These are phyloP conservation scores for Champsocephalus esox DNA, from an alignment of 2,797 vertebrate species.

Conservation along the genomic window DNA sequence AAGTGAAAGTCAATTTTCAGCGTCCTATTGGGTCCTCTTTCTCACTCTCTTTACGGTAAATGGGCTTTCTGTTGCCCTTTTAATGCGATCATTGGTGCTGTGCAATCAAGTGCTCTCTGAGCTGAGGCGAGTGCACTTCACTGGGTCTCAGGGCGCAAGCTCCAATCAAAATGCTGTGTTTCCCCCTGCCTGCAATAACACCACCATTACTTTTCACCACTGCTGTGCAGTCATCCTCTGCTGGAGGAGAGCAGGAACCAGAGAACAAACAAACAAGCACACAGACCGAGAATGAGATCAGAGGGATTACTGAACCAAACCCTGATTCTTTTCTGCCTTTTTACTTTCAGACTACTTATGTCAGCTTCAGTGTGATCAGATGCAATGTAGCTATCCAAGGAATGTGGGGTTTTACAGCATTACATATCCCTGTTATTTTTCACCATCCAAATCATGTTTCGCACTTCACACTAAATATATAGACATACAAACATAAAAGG, in stretches of 20 bases:
- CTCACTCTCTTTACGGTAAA: conserved; percentile 76
- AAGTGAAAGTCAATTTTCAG: conserved; percentile 78
- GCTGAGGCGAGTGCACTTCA: conserved; percentile 83
- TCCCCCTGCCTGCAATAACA: conserved; percentile 75
- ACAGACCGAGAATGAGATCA: conserved; percentile 65
- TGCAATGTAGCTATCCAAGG: conserved; percentile 38
- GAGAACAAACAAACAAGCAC: conserved; percentile 74
- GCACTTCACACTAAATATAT: not conserved
- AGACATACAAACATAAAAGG: not conserved
- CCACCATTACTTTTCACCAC: conserved; percentile 74
- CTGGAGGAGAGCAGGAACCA: conserved; percentile 57
- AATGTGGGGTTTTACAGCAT: conserved; percentile 26
- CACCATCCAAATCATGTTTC: conserved; percentile 4
- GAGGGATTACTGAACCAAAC: conserved; percentile 71
- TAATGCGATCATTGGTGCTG: conserved; percentile 85
- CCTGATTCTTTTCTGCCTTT: conserved; percentile 59
- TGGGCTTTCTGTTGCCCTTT: conserved; percentile 80
- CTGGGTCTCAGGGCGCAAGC: conserved; percentile 77
- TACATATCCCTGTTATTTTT: conserved; percentile 13
- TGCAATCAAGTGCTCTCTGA: conserved; percentile 86
- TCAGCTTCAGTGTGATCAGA: conserved; percentile 56
- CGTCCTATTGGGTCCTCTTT: conserved; percentile 68
- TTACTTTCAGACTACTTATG: conserved; percentile 54
- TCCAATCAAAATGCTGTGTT: conserved; percentile 83
- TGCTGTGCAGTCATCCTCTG: conserved; percentile 66